Base-by-base conservation (phyloP, 92 coral and sea anemone species). In the Porites cylindrica region DNA sequence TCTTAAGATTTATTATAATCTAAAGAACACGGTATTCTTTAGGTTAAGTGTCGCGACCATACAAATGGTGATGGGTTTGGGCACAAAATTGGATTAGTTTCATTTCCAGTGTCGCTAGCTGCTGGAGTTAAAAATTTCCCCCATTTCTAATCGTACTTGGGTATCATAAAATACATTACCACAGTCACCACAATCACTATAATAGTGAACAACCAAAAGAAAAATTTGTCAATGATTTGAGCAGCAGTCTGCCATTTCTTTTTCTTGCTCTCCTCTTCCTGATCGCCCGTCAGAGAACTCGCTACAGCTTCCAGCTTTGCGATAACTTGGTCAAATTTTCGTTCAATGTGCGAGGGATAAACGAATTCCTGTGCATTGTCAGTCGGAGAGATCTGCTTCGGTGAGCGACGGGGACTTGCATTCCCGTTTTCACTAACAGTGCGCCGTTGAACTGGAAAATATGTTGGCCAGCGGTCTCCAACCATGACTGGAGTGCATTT, bases 241-340 rank as follows among this genome's bases (percentile, higher is more conserved):
- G 99, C 98, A 1, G 97, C 97, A 65, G 85, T 77, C 19, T 92
- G 98, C 99, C 99, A 96, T 78, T 95, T 92, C 84, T 82, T 91
- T 62, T 85, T 75, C 67, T 83, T 89, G 10, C 75, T 85, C 11
- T 96, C 96, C 24, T 81, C 89, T 26, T 80, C 77, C 73, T 96
- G 87, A 47, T 91, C 86, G 13, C 84, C 90, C n/a, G 91, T 66
- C 61, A 86, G 72, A 53, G 93, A 82, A 50, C 88, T 85, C 17
- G 87, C 86, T 10, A 93, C 72, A 0, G 79, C 88, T 29, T 91
- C 96, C 16, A 93, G 85, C 80, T 85, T 91, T 4, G 90, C 77
- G 8, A 91, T 88, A 81, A 93, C 76, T 61, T 91, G 92, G 80
- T 93, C 96, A 16, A 93, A 77, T 62, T 91, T 93, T 13, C 86